Evolutionary conservation across 2,113 vertebrate genomes (phyloP).

Genomic region (Neomonachus schauinslandi): DNA sequence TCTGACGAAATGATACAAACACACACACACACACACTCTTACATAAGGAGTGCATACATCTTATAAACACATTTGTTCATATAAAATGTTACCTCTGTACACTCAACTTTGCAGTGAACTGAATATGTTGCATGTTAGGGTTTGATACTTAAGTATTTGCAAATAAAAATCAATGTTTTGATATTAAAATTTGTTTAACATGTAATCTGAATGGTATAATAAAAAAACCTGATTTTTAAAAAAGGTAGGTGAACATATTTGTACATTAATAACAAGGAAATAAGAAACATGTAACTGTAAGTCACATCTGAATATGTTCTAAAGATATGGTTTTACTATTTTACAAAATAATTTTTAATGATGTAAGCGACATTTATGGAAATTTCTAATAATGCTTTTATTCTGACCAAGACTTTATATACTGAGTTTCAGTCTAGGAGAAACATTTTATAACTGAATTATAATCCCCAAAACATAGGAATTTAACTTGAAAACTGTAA

Average conservation of each 20-base stretch:
- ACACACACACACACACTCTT: background rate
- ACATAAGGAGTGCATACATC: background rate
- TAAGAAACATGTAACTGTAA: background rate
- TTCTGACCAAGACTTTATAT: conserved; percentile 17
- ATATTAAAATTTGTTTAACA: conserved; percentile 1
- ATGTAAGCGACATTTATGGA: background rate
- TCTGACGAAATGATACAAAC: background rate
- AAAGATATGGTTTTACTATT: conserved; percentile 1
- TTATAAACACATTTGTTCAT: background rate
- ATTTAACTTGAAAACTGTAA: conserved; percentile 76
- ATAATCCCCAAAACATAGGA: conserved; percentile 62
- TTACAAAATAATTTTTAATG: conserved; percentile 24
- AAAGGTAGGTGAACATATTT: background rate
- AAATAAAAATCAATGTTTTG: conserved; percentile 2
- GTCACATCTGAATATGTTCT: background rate
- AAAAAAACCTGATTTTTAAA: background rate
- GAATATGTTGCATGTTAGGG: background rate
- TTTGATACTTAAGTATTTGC: background rate
- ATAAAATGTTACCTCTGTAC: background rate
- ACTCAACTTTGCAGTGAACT: background rate
- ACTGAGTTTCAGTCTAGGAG: conserved; percentile 45
- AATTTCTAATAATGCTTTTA: conserved; percentile 55
- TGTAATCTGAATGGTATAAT: background rate
- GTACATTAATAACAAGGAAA: background rate
- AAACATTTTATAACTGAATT: conserved; percentile 53